A percentile compares a stretch with the other conserved stretches of the same genome.
These are phyloP conservation scores for Drosophila quadrilineata DNA, from an alignment of 1,140 invertebrate genomes.

Conservation along the genomic window DNA sequence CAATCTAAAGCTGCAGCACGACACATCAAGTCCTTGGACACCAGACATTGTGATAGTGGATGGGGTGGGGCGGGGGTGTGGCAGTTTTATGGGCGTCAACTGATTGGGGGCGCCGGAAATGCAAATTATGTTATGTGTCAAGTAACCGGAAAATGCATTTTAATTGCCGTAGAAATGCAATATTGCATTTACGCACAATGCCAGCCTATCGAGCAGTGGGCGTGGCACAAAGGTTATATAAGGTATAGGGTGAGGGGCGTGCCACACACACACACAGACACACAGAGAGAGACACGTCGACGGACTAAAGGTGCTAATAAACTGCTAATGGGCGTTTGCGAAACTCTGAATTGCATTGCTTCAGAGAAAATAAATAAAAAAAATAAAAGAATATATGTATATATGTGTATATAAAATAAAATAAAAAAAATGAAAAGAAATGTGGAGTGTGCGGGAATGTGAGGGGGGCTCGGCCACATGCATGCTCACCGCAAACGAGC, in stretches of 20 bases:
- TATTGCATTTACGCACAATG: conserved; percentile 46
- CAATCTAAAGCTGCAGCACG: conserved; percentile 51
- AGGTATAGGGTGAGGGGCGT: neutral
- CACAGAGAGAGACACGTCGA: neutral
- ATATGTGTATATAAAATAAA: neutral
- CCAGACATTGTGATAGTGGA: neutral
- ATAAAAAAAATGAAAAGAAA: too few species aligned
- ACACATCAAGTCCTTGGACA: conserved; percentile 12
- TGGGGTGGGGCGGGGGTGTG: neutral
- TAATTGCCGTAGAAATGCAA: conserved; percentile 79
- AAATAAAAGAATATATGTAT: neutral
- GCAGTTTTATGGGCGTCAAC: too few species aligned
- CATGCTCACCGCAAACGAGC: conserved; percentile 72
- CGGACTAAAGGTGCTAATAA: conserved; percentile 54
- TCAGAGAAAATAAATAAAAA: conserved; percentile 36
- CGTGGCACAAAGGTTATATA: neutral
- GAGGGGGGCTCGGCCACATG: conserved; percentile 47
- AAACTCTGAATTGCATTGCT: too few species aligned
- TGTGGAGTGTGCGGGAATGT: conserved; percentile 26
- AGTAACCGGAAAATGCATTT: conserved; percentile 81
- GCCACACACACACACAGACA: conserved; percentile 13
- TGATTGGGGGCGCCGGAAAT: conserved; percentile 57
- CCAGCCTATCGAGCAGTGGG: neutral
- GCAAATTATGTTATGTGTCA: conserved; percentile 81
- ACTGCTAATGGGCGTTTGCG: conserved; percentile 35